phyloP scores from a whole-genome alignment of 53 echinoderm and acorn worm genomes.

The Stichopus horrens region DNA sequence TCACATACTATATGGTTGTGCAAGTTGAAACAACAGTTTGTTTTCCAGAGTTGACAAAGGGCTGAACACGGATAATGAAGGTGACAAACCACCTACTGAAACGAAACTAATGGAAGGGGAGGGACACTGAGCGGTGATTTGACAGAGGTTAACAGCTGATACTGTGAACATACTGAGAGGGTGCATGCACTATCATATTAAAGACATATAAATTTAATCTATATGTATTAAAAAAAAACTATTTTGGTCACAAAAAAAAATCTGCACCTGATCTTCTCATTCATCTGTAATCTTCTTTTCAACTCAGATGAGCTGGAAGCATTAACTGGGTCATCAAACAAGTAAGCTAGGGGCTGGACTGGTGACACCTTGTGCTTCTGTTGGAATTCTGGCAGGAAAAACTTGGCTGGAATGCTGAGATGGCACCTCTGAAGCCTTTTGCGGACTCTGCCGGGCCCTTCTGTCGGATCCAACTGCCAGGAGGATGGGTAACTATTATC shows the following conservation, averaged over 20 bases:
- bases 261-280: slow-evolving; percentile 87
- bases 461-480: slow-evolving; percentile 95
- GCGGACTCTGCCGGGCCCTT: slow-evolving; percentile 88
- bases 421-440: slow-evolving; percentile 84
- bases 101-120: no score
- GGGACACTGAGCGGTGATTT: no score
- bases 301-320: slow-evolving; percentile 82
- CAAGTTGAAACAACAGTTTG: no score
- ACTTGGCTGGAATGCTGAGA: slow-evolving; percentile 69
- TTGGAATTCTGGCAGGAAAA: slow-evolving; percentile 64
- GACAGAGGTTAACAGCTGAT: no score
- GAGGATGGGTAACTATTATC: slow-evolving; percentile 70
- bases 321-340: slow-evolving; percentile 71
- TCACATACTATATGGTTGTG: no score
- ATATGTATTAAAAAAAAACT: no score
- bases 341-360: slow-evolving; percentile 63
- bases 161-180: no score
- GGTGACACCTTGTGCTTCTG: slow-evolving; percentile 30
- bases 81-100: no score
- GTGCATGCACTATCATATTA: no score
- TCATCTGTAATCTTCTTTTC: slow-evolving; percentile 86
- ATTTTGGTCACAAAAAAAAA: neutral
- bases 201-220: no score
- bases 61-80: no score
- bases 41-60: no score